Conservation (phyloP, 2,113 vertebrate genomes). For the Alosa alosa region DNA sequence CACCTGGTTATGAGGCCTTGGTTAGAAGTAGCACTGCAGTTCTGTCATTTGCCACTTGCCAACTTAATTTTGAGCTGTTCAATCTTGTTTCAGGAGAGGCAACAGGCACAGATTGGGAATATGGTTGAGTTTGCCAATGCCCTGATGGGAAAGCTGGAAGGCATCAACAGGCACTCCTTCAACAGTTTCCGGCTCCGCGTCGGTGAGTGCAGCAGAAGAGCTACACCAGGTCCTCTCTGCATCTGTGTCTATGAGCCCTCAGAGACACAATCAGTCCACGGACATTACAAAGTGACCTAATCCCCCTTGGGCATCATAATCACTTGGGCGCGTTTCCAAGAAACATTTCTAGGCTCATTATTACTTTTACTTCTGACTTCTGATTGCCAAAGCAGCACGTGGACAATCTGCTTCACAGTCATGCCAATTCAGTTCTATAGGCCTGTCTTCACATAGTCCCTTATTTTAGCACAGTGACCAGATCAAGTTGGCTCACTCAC, state of each 20-base stretch:
- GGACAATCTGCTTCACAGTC: too few species aligned
- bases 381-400: background rate
- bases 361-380: background rate
- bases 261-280: background rate
- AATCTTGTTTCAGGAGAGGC: constrained; percentile 74
- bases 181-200: constrained; percentile 92
- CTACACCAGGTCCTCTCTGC: background rate
- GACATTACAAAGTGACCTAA: too few species aligned
- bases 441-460: background rate
- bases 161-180: constrained; percentile 97
- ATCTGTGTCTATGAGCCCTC: background rate
- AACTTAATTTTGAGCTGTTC: background rate
- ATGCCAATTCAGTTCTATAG: too few species aligned
- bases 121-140: constrained; percentile 96
- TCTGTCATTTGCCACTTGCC: background rate
- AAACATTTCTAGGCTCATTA: background rate
- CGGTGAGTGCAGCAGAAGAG: constrained; percentile 72
- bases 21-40: background rate
- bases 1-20: background rate
- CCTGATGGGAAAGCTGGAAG: constrained; percentile 92
- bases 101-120: constrained; percentile 90
- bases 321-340: background rate
- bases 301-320: background rate
- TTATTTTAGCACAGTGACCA: background rate
- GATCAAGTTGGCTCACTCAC: background rate